Evolutionary conservation across 1,140 invertebrate species (phyloP).

Genomic region (Goniozus legneri): DNA sequence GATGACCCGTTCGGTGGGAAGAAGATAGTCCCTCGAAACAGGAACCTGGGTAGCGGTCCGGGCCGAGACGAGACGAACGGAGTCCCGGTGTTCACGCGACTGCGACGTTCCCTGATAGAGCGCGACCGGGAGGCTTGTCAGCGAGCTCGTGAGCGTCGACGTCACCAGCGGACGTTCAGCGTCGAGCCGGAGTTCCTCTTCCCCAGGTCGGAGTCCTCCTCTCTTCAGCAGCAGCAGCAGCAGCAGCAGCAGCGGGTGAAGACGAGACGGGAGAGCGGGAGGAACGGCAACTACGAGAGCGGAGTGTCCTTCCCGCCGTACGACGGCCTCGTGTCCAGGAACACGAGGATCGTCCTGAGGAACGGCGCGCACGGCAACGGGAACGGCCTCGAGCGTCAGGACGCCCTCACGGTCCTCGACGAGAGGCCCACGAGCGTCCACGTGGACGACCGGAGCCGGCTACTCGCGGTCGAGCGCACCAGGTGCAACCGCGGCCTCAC

Average conservation of each 20-base stretch:
- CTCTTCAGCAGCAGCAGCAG: not conserved
- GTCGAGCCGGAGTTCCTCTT: too few relatives aligned
- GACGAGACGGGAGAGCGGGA: too few relatives aligned
- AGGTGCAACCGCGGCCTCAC: too few relatives aligned
- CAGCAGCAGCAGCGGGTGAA: not conserved
- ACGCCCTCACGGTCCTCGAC: not conserved
- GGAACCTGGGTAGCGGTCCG: constrained; percentile 49
- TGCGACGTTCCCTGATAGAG: constrained; percentile 52
- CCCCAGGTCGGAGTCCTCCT: not conserved
- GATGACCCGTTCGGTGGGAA: constrained; percentile 61
- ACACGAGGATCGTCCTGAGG: constrained; percentile 1
- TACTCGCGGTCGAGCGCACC: too few relatives aligned
- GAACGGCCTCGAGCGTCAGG: not conserved
- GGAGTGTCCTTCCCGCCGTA: constrained; percentile 22
- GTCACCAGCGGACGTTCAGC: too few relatives aligned
- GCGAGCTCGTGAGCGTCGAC: constrained; percentile 8
- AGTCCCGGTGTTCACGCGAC: constrained; percentile 52
- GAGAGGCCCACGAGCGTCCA: constrained; percentile 12
- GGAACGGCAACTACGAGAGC: constrained; percentile 7
- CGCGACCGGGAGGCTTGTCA: constrained; percentile 10
- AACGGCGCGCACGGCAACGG: not conserved
- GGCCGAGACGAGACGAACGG: constrained; percentile 56
- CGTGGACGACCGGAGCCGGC: too few relatives aligned
- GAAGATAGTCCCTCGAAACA: constrained; percentile 47
- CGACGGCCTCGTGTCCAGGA: constrained; percentile 10